These are phyloP conservation scores for Tetrax tetrax DNA, from an alignment of 2,113 vertebrate species.

Conservation along the genomic window DNA sequence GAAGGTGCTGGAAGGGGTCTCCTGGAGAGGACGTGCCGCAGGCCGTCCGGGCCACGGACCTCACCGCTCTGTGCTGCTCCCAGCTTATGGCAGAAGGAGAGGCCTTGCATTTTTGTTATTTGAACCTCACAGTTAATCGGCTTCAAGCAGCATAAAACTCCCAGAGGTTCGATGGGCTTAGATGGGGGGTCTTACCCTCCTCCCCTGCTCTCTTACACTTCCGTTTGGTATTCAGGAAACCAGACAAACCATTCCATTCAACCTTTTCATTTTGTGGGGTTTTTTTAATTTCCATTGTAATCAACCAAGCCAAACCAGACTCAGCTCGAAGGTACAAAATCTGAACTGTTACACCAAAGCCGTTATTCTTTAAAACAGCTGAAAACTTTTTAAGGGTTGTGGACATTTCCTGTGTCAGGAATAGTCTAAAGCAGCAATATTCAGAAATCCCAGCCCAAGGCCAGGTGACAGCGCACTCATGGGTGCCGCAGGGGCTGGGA, in stretches of 20 bases:
- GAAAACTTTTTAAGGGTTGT: background rate
- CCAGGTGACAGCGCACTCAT: no score
- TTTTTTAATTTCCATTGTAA: background rate
- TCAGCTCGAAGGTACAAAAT: background rate
- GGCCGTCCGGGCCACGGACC: background rate
- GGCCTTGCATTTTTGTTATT: background rate
- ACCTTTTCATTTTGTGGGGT: background rate
- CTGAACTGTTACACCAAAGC: no score
- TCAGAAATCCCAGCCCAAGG: background rate
- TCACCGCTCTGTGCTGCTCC: background rate
- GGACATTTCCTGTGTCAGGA: background rate
- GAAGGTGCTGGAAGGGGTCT: fast-evolving
- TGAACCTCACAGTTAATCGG: background rate
- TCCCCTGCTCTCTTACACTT: background rate
- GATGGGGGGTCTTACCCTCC: fast-evolving
- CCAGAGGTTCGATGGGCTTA: fast-evolving
- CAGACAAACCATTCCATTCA: background rate
- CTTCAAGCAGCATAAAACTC: background rate
- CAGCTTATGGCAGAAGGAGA: background rate
- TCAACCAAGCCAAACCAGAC: no score
- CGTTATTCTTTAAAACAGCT: background rate
- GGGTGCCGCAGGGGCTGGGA: background rate
- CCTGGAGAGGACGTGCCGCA: fast-evolving
- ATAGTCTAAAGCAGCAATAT: no score
- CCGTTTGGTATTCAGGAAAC: fast-evolving